Evolutionary conservation across 2,113 vertebrate species (phyloP).

Genomic region (Charina bottae): DNA sequence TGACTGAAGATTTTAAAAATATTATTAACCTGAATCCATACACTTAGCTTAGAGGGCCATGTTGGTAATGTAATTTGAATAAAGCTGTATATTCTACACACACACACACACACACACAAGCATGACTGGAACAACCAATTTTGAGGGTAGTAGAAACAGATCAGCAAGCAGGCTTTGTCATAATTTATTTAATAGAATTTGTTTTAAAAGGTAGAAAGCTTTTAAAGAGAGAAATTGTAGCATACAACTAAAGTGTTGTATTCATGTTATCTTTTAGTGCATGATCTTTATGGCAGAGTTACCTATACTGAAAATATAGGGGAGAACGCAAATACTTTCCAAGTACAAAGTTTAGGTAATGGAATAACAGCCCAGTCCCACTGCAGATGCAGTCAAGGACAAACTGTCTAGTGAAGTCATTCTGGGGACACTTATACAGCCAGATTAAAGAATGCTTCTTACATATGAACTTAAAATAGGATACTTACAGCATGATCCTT

Average conservation of each 20-base stretch:
- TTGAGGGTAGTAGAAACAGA: not conserved
- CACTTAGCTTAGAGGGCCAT: not conserved
- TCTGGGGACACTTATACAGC: not conserved
- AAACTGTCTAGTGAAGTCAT: conserved; percentile 27
- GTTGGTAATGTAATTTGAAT: not conserved
- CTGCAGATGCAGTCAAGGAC: not conserved
- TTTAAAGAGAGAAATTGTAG: not conserved
- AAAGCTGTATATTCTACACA: not conserved
- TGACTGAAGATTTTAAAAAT: not conserved
- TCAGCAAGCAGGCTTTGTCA: not conserved
- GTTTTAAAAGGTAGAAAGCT: not conserved
- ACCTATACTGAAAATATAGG: not conserved
- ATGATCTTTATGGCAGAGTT: not conserved
- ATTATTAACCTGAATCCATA: not conserved
- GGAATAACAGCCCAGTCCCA: not conserved
- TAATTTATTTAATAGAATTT: conserved; percentile 5
- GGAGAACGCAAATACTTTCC: not conserved
- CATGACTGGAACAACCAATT: not conserved
- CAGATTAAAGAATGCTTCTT: conserved; percentile 1
- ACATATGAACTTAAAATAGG: not conserved
- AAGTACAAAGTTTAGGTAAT: not conserved
- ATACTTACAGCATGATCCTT: not conserved
- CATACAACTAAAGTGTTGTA: not conserved
- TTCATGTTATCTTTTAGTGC: not conserved
- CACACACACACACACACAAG: not conserved